Percentiles rank a stretch among this genome's conserved stretches.
phyloP scores from a whole-genome alignment of 2,888 invertebrate species.

The Chrysotoxum bicinctum region DNA sequence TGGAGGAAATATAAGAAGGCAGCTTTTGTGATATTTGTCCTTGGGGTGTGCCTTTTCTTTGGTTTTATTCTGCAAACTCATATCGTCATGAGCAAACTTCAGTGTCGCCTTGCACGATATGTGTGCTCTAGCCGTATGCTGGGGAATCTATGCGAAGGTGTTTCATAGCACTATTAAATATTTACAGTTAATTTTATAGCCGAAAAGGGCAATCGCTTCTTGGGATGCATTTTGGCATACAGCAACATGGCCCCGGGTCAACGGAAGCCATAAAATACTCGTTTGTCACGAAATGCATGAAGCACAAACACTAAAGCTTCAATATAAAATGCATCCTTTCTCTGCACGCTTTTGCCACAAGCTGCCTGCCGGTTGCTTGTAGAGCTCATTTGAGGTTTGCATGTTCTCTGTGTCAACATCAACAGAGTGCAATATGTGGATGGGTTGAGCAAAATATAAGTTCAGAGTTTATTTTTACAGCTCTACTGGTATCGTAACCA shows the following conservation, averaged over 20 bases:
- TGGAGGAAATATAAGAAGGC: slow-evolving; percentile 4
- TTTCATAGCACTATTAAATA: slow-evolving; percentile 79
- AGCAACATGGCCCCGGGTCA: slow-evolving; percentile 76
- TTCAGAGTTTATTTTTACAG: slow-evolving; percentile 78
- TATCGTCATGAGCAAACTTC: slow-evolving; percentile 33
- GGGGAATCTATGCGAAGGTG: slow-evolving; percentile 59
- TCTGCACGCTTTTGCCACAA: slow-evolving; percentile 43
- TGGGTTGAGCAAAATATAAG: slow-evolving; percentile 9
- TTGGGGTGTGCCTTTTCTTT: slow-evolving; percentile 65
- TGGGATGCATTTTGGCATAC: slow-evolving; percentile 68
- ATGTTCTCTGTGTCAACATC: slow-evolving; percentile 41
- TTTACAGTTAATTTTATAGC: slow-evolving; percentile 81
- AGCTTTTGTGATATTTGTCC: slow-evolving; percentile 46
- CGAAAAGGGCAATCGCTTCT: slow-evolving; percentile 80
- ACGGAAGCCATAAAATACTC: slow-evolving; percentile 82
- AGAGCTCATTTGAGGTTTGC: slow-evolving; percentile 9
- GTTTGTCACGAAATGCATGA: slow-evolving; percentile 81
- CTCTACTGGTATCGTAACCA: slow-evolving; percentile 74
- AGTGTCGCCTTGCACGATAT: slow-evolving; percentile 49
- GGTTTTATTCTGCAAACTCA: slow-evolving; percentile 35
- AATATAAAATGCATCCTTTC: slow-evolving; percentile 45
- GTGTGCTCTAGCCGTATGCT: neutral
- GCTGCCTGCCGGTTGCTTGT: neutral
- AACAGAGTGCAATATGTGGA: slow-evolving; percentile 17
- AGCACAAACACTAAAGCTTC: slow-evolving; percentile 53